These are phyloP conservation scores for Pseudomyrmex dendroicus DNA, from an alignment of 1,140 invertebrate genomes.

Conservation along the genomic window DNA sequence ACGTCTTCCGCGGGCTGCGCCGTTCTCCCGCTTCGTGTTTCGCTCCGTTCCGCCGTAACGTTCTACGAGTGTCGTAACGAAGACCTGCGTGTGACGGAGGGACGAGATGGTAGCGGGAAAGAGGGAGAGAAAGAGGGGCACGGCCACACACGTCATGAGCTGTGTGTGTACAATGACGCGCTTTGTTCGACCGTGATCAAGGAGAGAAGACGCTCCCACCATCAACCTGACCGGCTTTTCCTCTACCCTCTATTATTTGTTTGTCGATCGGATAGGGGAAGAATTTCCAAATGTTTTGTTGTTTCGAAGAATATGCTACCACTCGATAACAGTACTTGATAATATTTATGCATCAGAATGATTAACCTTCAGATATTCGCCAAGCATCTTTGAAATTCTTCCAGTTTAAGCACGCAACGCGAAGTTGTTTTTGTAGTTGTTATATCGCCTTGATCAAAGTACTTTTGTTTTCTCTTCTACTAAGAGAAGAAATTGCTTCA, in stretches of 20 bases:
- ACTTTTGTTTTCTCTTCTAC: too few species aligned
- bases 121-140: conserved; percentile 35
- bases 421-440: too few species aligned
- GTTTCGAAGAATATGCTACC: too few species aligned
- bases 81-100: conserved; percentile 35
- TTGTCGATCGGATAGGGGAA: neutral
- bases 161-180: conserved; percentile 40
- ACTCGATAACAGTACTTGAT: too few species aligned
- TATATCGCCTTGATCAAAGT: too few species aligned
- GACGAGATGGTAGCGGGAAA: conserved; percentile 19
- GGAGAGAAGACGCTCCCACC: conserved; percentile 4
- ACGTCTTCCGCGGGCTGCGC: conserved; percentile 37
- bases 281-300: too few species aligned
- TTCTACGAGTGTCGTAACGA: conserved; percentile 40
- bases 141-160: conserved; percentile 43
- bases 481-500: too few species aligned
- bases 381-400: too few species aligned
- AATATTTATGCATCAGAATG: too few species aligned
- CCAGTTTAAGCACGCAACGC: too few species aligned
- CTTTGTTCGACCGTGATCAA: conserved; percentile 7
- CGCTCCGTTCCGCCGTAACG: conserved; percentile 34
- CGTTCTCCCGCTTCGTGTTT: conserved; percentile 43
- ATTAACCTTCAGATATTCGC: too few species aligned
- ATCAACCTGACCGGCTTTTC: neutral
- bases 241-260: neutral